Percentiles rank a stretch among this genome's conserved stretches.
phyloP scores from a whole-genome alignment of 2,888 invertebrate species.

The Brachycybe producta region DNA sequence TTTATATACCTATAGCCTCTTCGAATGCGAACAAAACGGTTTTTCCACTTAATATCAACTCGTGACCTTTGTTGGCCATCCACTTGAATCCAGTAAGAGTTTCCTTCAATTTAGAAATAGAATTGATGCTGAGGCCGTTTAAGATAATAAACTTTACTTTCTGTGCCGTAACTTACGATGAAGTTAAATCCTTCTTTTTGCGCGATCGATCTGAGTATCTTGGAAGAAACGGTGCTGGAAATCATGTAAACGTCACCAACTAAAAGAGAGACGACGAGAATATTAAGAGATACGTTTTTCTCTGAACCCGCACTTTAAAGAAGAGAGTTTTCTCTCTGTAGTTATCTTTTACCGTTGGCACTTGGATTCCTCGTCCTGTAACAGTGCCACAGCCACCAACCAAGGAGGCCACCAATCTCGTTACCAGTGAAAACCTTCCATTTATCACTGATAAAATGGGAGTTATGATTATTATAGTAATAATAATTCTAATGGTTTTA shows the following conservation, averaged over 20 bases:
- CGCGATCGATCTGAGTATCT: constrained; percentile 73
- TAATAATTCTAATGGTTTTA: neutral
- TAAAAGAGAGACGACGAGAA: constrained; percentile 2
- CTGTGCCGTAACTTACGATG: constrained; percentile 37
- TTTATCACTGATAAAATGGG: constrained; percentile 39
- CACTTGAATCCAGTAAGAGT: constrained; percentile 98
- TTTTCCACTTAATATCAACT: constrained; percentile 56
- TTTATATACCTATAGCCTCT: constrained; percentile 71
- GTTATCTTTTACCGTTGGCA: constrained; percentile 12
- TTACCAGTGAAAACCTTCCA: constrained; percentile 93
- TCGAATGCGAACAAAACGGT: constrained; percentile 86
- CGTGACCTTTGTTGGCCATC: constrained; percentile 83
- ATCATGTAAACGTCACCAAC: constrained; percentile 61
- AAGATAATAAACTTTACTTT: too few relatives aligned
- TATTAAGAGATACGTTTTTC: constrained; percentile 30
- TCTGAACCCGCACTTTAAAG: constrained; percentile 29
- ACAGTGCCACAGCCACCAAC: constrained; percentile 76
- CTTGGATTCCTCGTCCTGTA: constrained; percentile 38
- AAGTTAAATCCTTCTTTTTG: constrained; percentile 59
- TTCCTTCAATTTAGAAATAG: constrained; percentile 42
- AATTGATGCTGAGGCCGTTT: neutral
- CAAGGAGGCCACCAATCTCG: constrained; percentile 82
- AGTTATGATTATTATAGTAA: neutral
- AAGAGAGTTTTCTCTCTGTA: neutral
- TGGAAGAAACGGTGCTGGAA: constrained; percentile 91